A percentile compares a stretch with the other conserved stretches of the same genome.
phyloP scores from a whole-genome alignment of 2,113 vertebrate species.

The Myotis davidii region DNA sequence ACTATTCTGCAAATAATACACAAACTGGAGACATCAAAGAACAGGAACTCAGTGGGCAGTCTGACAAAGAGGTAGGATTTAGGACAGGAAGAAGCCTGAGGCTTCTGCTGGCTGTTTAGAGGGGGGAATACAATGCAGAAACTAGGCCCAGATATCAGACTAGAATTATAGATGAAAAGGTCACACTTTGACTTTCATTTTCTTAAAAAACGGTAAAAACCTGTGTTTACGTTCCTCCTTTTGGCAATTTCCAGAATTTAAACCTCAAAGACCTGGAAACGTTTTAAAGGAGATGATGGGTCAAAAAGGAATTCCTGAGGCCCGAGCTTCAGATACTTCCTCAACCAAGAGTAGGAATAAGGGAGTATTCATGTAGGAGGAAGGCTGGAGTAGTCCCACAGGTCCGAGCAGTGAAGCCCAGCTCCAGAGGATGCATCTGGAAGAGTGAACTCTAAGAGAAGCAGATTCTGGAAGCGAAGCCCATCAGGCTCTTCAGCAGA shows the following conservation, averaged over 20 bases:
- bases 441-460: slow-evolving; percentile 37
- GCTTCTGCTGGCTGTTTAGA: slow-evolving; percentile 22
- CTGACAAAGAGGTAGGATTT: not conserved
- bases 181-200: not conserved
- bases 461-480: not conserved
- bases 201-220: no score
- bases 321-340: not conserved
- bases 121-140: not conserved
- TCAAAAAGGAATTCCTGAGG: slow-evolving; percentile 4
- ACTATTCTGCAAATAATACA: not conserved
- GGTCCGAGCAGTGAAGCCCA: not conserved
- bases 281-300: not conserved
- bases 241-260: not conserved
- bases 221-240: no score
- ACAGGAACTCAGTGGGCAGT: not conserved
- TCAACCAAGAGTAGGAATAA: not conserved
- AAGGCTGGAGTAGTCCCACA: not conserved
- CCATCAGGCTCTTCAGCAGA: not conserved
- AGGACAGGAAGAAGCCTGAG: slow-evolving; percentile 38
- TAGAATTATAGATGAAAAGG: slow-evolving; percentile 35
- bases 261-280: slow-evolving; percentile 4
- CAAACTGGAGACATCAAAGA: slow-evolving; percentile 44
- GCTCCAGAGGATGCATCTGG: not conserved
- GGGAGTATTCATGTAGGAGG: not conserved
- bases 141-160: not conserved